phyloP scores from a whole-genome alignment of 2,888 invertebrate genomes.

The Seladonia tumulorum region DNA sequence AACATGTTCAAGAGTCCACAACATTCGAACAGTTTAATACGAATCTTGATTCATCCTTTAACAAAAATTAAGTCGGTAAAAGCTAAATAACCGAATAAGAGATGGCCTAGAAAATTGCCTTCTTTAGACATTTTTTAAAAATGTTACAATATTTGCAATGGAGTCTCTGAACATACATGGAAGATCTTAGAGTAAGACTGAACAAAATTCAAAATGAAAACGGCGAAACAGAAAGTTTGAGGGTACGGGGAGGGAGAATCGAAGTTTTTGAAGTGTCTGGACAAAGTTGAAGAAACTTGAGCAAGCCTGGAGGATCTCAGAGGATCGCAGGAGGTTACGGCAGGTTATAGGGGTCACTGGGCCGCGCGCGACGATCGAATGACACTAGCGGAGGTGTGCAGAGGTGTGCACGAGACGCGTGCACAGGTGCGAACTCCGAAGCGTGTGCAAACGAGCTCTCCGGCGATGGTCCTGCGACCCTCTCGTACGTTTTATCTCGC shows the following conservation, averaged over 20 bases:
- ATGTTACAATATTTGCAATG: too few species aligned
- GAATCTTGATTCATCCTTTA: neutral
- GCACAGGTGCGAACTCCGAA: constrained; percentile 55
- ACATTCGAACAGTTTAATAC: neutral
- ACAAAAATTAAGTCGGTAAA: neutral
- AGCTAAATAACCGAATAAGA: too few species aligned
- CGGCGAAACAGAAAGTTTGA: neutral
- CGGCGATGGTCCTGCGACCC: constrained; percentile 44
- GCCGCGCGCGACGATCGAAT: constrained; percentile 72
- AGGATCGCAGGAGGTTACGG: constrained; percentile 25
- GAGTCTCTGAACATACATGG: too few species aligned
- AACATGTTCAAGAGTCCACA: neutral
- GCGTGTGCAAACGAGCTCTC: constrained; percentile 47
- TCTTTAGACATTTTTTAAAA: too few species aligned
- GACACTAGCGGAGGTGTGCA: constrained; percentile 4
- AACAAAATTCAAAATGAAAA: neutral
- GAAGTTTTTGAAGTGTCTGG: neutral
- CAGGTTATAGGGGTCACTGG: constrained; percentile 82
- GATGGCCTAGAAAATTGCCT: too few species aligned
- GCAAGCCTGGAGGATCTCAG: neutral
- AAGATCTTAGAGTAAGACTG: neutral
- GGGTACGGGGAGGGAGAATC: neutral
- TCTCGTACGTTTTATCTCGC: constrained; percentile 65
- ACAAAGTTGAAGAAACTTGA: too few species aligned
- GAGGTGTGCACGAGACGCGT: constrained; percentile 10